Conservation (phyloP, 2,888 invertebrate species). For the Neoaliturus tenellus region DNA sequence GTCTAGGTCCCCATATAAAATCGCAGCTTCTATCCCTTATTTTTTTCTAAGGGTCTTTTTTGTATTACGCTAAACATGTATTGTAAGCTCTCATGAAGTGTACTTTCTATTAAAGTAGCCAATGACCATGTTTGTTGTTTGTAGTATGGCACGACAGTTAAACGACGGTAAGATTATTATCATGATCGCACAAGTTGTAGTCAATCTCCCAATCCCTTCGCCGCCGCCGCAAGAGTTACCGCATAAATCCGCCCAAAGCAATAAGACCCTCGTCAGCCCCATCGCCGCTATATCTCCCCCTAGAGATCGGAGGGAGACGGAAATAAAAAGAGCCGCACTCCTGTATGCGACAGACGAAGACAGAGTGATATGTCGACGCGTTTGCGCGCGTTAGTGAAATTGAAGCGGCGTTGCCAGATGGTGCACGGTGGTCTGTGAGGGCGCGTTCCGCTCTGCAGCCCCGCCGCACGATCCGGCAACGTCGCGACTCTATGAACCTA, state of each 20-base stretch:
- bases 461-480: conserved; percentile 31
- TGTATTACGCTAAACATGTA: no score
- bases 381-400: conserved; percentile 4
- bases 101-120: no score
- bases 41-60: no score
- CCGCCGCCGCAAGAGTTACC: not conserved
- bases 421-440: not conserved
- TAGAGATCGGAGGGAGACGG: not conserved
- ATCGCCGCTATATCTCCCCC: not conserved
- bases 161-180: no score
- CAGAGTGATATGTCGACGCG: not conserved
- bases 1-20: no score
- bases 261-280: not conserved
- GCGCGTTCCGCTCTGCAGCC: conserved; percentile 32
- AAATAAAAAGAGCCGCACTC: not conserved
- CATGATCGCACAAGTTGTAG: no score
- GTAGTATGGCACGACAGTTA: no score
- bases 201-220: not conserved
- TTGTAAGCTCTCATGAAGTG: no score
- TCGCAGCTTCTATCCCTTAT: no score
- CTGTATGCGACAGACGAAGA: not conserved
- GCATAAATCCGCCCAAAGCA: not conserved
- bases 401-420: conserved; percentile 9
- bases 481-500: conserved; percentile 5
- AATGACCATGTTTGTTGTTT: no score